Conservation (phyloP, 2,113 vertebrate species). For the Bubo scandiacus region DNA sequence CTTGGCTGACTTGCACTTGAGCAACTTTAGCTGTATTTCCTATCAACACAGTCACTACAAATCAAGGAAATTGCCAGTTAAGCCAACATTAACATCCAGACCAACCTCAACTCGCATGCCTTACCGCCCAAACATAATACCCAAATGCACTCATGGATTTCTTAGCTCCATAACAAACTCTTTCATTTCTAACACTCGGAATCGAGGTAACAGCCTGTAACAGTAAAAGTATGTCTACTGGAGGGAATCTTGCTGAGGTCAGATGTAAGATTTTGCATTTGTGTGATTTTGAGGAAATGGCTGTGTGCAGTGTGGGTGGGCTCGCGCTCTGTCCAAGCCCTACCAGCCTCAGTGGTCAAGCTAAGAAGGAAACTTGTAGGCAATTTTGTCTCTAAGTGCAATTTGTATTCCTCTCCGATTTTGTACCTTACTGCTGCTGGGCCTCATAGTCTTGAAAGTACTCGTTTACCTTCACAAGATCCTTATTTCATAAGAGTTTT, state of each 20-base stretch:
- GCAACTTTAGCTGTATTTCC: slow-evolving; percentile 58
- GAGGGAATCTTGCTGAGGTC: slow-evolving; percentile 49
- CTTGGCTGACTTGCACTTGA: slow-evolving; percentile 38
- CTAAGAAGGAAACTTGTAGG: not conserved
- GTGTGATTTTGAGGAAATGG: not conserved
- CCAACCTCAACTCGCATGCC: slow-evolving; percentile 52
- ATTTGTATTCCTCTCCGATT: not conserved
- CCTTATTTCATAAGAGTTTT: accelerated
- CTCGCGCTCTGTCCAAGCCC: not conserved
- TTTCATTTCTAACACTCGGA: slow-evolving; percentile 12
- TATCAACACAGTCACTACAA: slow-evolving; percentile 56
- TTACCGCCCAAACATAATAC: slow-evolving; percentile 56
- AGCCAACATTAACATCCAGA: slow-evolving; percentile 64
- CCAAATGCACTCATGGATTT: slow-evolving; percentile 3
- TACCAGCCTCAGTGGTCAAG: not conserved
- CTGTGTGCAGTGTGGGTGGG: slow-evolving; percentile 27
- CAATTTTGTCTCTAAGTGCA: not conserved
- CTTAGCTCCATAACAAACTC: slow-evolving; percentile 45
- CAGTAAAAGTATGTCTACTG: slow-evolving; percentile 43
- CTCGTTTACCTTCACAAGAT: not conserved
- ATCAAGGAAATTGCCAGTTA: slow-evolving; percentile 65
- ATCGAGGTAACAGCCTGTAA: not conserved
- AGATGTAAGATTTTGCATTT: not conserved
- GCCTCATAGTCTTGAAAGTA: not conserved
- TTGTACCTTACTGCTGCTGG: not conserved